phyloP scores from a whole-genome alignment of 2,797 vertebrate species.

The Thalassophryne amazonica region DNA sequence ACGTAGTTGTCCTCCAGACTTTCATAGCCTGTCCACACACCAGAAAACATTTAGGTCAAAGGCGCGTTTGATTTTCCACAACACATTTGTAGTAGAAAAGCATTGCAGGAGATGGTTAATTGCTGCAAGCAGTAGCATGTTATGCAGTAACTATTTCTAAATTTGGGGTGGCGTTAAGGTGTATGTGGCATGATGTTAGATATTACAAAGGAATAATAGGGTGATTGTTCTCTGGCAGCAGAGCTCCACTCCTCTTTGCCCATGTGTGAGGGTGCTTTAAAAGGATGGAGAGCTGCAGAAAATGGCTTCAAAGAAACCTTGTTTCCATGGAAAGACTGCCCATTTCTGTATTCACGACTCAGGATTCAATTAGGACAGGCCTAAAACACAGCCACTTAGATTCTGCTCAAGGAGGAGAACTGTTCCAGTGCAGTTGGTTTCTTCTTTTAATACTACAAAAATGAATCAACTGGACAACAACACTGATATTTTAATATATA shows the following conservation, averaged over 20 bases:
- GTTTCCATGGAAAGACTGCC: constrained; percentile 49
- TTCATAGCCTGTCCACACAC: constrained; percentile 85
- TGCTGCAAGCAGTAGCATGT: constrained; percentile 57
- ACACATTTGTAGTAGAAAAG: background rate
- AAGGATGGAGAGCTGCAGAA: constrained; percentile 37
- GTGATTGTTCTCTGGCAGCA: constrained; percentile 51
- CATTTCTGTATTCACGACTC: constrained; percentile 49
- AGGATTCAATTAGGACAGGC: constrained; percentile 52
- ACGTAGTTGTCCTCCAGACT: constrained; percentile 96
- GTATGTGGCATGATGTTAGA: constrained; percentile 37
- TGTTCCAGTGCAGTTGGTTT: constrained; percentile 14
- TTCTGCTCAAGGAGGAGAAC: constrained; percentile 29
- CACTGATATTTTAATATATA: constrained; percentile 1
- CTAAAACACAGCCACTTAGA: constrained; percentile 22
- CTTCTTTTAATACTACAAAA: constrained; percentile 14
- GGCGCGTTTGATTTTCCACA: no score
- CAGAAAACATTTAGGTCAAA: background rate
- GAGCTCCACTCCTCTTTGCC: constrained; percentile 20
- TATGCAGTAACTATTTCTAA: background rate
- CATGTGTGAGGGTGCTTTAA: constrained; percentile 45
- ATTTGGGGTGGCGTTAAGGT: constrained; percentile 10
- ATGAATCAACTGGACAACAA: constrained; percentile 1
- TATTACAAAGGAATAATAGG: constrained; percentile 76
- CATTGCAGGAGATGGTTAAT: constrained; percentile 16
- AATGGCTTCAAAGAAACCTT: constrained; percentile 50